Evolutionary conservation across 2,888 invertebrate genomes (phyloP).

Genomic region (Pristionchus entomophagus): DNA sequence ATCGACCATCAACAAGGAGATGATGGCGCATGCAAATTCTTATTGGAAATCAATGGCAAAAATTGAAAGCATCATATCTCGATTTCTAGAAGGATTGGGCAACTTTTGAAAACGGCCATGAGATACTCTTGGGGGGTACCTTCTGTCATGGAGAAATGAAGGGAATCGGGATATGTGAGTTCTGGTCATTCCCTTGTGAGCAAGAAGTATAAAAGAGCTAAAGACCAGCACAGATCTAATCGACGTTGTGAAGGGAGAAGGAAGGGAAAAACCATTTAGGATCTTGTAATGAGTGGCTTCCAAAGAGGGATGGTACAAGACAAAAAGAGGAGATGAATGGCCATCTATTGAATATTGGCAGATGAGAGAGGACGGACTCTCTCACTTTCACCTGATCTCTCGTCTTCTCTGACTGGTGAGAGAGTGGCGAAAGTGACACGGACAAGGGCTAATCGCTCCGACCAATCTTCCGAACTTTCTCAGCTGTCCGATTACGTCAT

Average conservation of each 20-base stretch:
- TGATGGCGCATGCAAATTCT: too few species aligned
- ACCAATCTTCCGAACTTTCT: constrained; percentile 12
- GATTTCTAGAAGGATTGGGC: too few species aligned
- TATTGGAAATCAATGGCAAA: too few species aligned
- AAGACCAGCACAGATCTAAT: neutral
- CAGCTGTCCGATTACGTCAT: neutral
- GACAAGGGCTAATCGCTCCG: neutral
- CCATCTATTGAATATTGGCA: constrained; percentile 20
- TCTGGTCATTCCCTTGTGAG: too few species aligned
- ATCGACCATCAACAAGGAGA: too few species aligned
- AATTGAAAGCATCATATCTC: too few species aligned
- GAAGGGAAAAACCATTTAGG: neutral
- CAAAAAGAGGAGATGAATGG: constrained; percentile 20
- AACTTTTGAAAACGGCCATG: too few species aligned
- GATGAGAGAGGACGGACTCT: neutral
- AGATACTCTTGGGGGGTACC: too few species aligned
- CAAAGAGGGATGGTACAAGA: neutral
- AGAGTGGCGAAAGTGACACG: neutral
- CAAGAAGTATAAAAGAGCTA: too few species aligned
- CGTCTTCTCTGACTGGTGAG: neutral
- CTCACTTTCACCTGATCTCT: neutral
- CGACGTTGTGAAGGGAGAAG: neutral
- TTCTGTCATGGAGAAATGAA: too few species aligned
- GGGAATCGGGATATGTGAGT: too few species aligned
- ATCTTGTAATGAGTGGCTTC: neutral